A percentile compares a stretch with the other conserved stretches of the same genome.
These are phyloP conservation scores for Coecobrya sp. DNA, from an alignment of 2,888 invertebrate species.

Conservation along the genomic window DNA sequence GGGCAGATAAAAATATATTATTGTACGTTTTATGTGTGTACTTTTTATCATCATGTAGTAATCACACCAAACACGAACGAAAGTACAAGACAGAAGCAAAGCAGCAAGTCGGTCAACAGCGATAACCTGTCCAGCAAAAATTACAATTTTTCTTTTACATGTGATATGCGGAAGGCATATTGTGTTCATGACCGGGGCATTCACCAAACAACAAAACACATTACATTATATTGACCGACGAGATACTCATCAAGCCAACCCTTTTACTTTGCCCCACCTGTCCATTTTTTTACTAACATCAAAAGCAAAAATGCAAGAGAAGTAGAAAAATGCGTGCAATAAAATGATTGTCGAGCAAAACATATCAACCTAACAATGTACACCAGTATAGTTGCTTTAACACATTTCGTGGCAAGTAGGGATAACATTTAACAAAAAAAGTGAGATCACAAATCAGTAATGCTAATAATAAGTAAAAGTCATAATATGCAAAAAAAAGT, in stretches of 20 bases:
- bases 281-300: slow-evolving; percentile 9
- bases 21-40: neutral
- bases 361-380: neutral
- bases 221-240: slow-evolving; percentile 69
- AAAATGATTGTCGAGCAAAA: neutral
- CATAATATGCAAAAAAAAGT: neutral
- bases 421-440: neutral
- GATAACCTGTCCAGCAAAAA: slow-evolving; percentile 73
- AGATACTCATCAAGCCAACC: slow-evolving; percentile 77
- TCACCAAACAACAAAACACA: neutral
- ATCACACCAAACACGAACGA: slow-evolving; percentile 26
- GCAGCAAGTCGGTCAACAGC: slow-evolving; percentile 71
- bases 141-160: slow-evolving; percentile 44
- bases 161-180: slow-evolving; percentile 53
- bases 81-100: slow-evolving; percentile 54
- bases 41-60: slow-evolving; percentile 2
- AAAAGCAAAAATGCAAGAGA: neutral
- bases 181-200: neutral
- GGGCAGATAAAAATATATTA: slow-evolving; percentile 22
- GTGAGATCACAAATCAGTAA: neutral
- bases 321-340: slow-evolving; percentile 65
- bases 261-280: slow-evolving; percentile 58
- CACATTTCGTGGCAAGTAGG: neutral
- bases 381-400: neutral
- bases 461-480: neutral